These are phyloP conservation scores for Microtus ochrogaster DNA, from an alignment of 2,113 vertebrate species.

Conservation along the genomic window DNA sequence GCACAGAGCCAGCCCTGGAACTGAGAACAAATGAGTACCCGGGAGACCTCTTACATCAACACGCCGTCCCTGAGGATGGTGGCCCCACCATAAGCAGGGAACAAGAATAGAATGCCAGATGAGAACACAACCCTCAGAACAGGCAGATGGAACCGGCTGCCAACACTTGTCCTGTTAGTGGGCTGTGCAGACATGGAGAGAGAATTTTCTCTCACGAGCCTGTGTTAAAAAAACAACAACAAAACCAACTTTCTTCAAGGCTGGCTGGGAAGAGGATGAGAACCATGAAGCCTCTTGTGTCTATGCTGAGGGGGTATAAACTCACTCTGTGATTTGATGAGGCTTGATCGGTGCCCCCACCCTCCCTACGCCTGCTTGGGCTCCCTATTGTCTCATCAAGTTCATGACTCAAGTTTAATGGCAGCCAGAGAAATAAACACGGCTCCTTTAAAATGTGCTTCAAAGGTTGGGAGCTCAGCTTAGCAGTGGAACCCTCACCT, in stretches of 20 bases:
- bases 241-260: conserved; percentile 18
- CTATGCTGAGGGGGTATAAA: not conserved
- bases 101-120: conserved; percentile 63
- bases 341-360: not conserved
- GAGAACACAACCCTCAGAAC: conserved; percentile 40
- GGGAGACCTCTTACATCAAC: not conserved
- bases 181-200: conserved; percentile 16
- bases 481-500: not conserved
- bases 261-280: not conserved
- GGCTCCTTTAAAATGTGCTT: not conserved
- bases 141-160: not conserved
- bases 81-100: not conserved
- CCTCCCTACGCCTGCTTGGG: not conserved
- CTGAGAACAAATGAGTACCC: not conserved
- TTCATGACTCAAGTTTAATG: not conserved
- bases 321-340: not conserved
- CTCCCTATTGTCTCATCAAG: not conserved
- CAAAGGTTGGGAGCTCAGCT: not conserved
- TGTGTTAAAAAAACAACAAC: conserved; percentile 56
- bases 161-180: conserved; percentile 41
- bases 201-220: not conserved
- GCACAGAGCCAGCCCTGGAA: not conserved
- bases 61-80: not conserved
- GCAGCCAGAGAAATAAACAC: not conserved
- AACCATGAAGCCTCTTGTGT: not conserved